A percentile compares a stretch with the other conserved stretches of the same genome.
Evolutionary conservation across 2,888 invertebrate species (phyloP).

Genomic region (Xylocampa areola): DNA sequence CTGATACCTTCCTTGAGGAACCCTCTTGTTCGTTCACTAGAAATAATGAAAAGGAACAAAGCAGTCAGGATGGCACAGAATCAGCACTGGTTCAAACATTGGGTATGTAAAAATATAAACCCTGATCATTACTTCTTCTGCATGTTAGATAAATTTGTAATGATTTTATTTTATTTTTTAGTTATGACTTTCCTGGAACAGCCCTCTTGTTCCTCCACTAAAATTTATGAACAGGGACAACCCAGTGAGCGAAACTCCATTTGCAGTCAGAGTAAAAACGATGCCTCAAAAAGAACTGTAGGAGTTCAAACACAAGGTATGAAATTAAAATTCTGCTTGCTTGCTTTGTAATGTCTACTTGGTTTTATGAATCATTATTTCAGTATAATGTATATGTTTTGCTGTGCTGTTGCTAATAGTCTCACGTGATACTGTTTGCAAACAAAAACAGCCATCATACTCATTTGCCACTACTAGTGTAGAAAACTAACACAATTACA

Average conservation of each 20-base stretch:
- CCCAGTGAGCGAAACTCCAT: not conserved
- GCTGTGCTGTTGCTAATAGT: too few relatives aligned
- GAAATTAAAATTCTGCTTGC: too few relatives aligned
- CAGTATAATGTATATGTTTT: too few relatives aligned
- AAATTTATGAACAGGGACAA: not conserved
- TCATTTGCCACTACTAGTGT: too few relatives aligned
- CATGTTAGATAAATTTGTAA: too few relatives aligned
- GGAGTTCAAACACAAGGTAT: not conserved
- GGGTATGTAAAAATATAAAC: not conserved
- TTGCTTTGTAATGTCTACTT: too few relatives aligned
- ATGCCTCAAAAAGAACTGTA: not conserved
- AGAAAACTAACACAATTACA: too few relatives aligned
- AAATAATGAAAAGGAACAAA: not conserved
- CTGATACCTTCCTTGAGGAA: not conserved
- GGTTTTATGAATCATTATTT: too few relatives aligned
- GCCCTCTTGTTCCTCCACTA: not conserved
- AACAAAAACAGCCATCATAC: too few relatives aligned
- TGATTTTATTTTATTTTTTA: not conserved
- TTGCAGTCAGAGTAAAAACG: not conserved
- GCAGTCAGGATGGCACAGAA: not conserved
- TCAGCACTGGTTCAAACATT: not conserved
- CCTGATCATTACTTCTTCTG: not conserved
- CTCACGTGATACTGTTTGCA: too few relatives aligned
- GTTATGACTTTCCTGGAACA: not conserved
- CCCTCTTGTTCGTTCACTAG: not conserved